Conservation (phyloP, 2,113 vertebrate species). For the Polypterus senegalus region DNA sequence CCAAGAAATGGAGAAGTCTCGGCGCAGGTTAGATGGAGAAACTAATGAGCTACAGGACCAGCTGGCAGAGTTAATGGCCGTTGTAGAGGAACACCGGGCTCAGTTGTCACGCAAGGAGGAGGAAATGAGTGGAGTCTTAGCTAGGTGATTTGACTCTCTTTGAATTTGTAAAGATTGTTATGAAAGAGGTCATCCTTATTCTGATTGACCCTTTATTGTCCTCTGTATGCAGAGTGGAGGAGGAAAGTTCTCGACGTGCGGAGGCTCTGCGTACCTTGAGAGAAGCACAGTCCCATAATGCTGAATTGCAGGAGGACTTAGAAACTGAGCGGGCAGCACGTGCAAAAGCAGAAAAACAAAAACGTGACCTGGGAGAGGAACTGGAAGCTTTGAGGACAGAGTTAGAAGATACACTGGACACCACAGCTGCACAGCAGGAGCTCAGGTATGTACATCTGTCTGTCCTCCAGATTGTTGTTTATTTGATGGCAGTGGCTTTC, state of each 20-base stretch:
- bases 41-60: conserved; percentile 74
- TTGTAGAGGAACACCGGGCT: conserved; percentile 54
- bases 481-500: not conserved
- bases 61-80: conserved; percentile 61
- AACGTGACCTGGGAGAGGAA: conserved; percentile 73
- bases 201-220: no score
- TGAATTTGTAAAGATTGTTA: no score
- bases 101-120: conserved; percentile 71
- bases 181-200: no score
- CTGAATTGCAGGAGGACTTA: conserved; percentile 76
- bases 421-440: conserved; percentile 78
- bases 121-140: conserved; percentile 66
- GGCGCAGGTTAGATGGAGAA: conserved; percentile 68
- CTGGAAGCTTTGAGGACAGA: conserved; percentile 75
- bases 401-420: conserved; percentile 78
- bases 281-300: conserved; percentile 68
- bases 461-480: not conserved
- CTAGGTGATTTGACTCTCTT: conserved; percentile 33
- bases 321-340: conserved; percentile 67
- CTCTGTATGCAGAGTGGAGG: conserved; percentile 50
- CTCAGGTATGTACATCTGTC: conserved; percentile 49
- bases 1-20: conserved; percentile 77
- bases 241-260: conserved; percentile 57
- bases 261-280: conserved; percentile 63
- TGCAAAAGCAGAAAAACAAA: conserved; percentile 76